Base-by-base conservation (phyloP, 2,797 vertebrate species). In the Crax fasciolata region DNA sequence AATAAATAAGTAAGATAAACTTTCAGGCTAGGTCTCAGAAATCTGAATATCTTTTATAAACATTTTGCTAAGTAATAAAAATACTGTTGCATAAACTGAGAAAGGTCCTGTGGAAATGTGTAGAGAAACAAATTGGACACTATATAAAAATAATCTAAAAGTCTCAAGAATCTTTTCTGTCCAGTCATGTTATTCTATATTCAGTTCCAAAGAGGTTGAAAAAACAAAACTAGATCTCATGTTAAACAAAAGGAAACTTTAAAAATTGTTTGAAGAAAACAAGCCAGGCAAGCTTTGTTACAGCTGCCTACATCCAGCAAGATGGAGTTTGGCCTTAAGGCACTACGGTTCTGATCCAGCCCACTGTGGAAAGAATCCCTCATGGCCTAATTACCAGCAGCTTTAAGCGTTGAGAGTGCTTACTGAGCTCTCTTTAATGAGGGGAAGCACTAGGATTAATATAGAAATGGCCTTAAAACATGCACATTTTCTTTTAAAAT, bases 311-410 rank as follows among this genome's bases (percentile, higher is more conserved):
- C 72, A 35, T 66, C 89, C 61, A 51, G 38, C 12, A 74, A 61
- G 52, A 23, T 79, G 58, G 54, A 89, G 55, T 78, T 78, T 89
- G 89, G 58, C 92, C 65, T 89, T 76, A 51, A 66, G 92, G 90
- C 87, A 75, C 10, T 77, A 25, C 18, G 54, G 61, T 90, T 87
- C 62, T 85, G n/a, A 83, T 66, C 82, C 79, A 89, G 75, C 75
- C 16, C 57, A 15, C 43, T 41, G 51, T 65, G 79, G 49, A 68
- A 51, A 87, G 72, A 81, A 87, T 96, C 84, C 93, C 93, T 96
- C 44, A 84, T 73, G 93, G 84, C 89, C 95, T 87, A 89, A 96
- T 97, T 96, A 96, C 28, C 84, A 85, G 72, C 49, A 84, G 0
- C 65, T 84, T 51, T 41, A 32, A 71, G 41, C 7, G 35, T 6